These are phyloP conservation scores for Tringa solitaria DNA, from an alignment of 2,113 vertebrate genomes.

Conservation along the genomic window DNA sequence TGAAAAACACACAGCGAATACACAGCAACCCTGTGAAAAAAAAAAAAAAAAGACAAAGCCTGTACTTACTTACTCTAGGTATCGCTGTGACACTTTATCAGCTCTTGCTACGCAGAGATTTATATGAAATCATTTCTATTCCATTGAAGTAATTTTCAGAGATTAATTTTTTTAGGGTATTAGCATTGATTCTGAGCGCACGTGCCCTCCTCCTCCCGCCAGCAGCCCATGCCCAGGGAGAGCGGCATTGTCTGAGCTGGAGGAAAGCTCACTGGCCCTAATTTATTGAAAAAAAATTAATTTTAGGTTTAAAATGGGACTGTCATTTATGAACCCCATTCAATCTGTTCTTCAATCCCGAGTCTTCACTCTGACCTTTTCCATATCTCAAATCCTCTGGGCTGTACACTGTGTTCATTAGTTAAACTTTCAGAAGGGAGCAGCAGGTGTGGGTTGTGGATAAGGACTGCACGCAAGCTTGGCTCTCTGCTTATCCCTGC, in stretches of 20 bases:
- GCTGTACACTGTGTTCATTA: neutral
- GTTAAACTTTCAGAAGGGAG: neutral
- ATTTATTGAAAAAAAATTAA: constrained; percentile 40
- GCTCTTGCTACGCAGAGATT: neutral
- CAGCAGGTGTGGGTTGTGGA: constrained; percentile 44
- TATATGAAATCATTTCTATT: neutral
- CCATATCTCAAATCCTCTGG: neutral
- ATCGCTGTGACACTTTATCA: neutral
- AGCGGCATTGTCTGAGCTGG: neutral
- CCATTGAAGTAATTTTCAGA: constrained; percentile 6
- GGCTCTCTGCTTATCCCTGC: neutral
- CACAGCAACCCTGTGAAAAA: neutral
- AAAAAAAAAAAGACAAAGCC: neutral
- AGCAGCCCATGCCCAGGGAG: neutral
- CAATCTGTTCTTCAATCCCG: neutral
- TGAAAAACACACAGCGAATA: neutral
- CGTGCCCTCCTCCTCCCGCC: neutral
- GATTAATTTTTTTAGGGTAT: constrained; percentile 30
- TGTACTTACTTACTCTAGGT: neutral
- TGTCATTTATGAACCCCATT: neutral
- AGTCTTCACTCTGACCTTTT: constrained; percentile 18
- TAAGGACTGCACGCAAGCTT: neutral
- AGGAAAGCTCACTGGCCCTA: constrained; percentile 12
- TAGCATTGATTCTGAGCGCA: neutral
- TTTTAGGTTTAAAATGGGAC: constrained; percentile 10